A percentile compares a stretch with the other conserved stretches of the same genome.
Conservation (phyloP, 2,888 invertebrate genomes). For the Oscheius sp. region DNA sequence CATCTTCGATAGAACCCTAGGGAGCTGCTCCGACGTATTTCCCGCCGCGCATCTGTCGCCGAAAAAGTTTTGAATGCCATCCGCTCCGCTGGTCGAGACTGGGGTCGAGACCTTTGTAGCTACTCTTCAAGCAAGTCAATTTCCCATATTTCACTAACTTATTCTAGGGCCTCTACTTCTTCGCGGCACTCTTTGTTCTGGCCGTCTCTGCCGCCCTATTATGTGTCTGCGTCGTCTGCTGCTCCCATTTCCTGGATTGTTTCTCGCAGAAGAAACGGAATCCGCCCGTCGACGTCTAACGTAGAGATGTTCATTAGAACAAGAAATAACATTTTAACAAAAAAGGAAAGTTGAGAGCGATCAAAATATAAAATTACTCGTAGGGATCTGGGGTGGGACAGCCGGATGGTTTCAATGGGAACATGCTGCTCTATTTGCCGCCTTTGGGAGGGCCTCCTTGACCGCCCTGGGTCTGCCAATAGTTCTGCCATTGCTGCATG, state of each 20-base stretch:
- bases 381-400: neutral
- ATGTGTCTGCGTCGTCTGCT: constrained; percentile 44
- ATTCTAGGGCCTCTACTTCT: constrained; percentile 46
- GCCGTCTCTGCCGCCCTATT: constrained; percentile 37
- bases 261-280: neutral
- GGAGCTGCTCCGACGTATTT: neutral
- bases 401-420: constrained; percentile 7
- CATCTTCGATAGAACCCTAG: no score
- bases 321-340: neutral
- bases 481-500: constrained; percentile 59
- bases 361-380: constrained; percentile 14
- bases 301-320: constrained; percentile 11
- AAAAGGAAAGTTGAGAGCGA: neutral
- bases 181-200: constrained; percentile 42
- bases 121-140: constrained; percentile 12
- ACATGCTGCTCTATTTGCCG: neutral
- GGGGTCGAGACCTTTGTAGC: constrained; percentile 18
- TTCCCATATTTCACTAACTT: neutral
- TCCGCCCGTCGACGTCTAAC: constrained; percentile 1
- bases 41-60: neutral
- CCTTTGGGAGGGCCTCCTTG: constrained; percentile 8
- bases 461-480: neutral
- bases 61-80: constrained; percentile 20
- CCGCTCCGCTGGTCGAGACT: constrained; percentile 6
- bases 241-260: constrained; percentile 39